Conservation (phyloP, 1,140 invertebrate genomes). For the Drosophila lacertosa region DNA sequence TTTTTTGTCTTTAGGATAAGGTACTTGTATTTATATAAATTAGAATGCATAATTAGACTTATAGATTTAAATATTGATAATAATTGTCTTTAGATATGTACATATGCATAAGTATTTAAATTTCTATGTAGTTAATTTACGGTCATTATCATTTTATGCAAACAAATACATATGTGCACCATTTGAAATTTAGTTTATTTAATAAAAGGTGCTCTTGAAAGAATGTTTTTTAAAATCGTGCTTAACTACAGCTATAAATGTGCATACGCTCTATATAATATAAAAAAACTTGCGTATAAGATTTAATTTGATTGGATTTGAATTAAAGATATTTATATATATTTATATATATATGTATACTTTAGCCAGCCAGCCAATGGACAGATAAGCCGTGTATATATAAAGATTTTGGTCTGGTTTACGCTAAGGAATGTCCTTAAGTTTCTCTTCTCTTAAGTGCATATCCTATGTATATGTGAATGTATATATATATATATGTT, state of each 20-base stretch:
- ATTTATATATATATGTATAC: constrained; percentile 10
- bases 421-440: constrained; percentile 16
- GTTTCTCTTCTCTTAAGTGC: constrained; percentile 14
- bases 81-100: constrained; percentile 6
- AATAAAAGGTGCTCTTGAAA: neutral
- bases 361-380: too few species aligned
- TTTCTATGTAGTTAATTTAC: neutral
- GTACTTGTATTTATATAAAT: constrained; percentile 35
- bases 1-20: constrained; percentile 17
- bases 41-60: constrained; percentile 31
- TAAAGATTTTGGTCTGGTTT: constrained; percentile 1
- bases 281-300: neutral
- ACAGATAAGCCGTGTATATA: neutral
- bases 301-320: too few species aligned
- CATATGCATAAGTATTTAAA: constrained; percentile 3
- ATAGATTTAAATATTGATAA: constrained; percentile 14
- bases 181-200: constrained; percentile 9
- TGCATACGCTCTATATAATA: constrained; percentile 13
- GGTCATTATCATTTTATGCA: neutral
- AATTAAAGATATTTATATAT: neutral
- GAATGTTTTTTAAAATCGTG: constrained; percentile 29
- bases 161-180: neutral
- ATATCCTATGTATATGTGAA: neutral
- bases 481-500: constrained; percentile 7
- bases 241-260: neutral